Evolutionary conservation across 2,888 invertebrate genomes (phyloP).

Genomic region (Dasysyrphus tricinctus): DNA sequence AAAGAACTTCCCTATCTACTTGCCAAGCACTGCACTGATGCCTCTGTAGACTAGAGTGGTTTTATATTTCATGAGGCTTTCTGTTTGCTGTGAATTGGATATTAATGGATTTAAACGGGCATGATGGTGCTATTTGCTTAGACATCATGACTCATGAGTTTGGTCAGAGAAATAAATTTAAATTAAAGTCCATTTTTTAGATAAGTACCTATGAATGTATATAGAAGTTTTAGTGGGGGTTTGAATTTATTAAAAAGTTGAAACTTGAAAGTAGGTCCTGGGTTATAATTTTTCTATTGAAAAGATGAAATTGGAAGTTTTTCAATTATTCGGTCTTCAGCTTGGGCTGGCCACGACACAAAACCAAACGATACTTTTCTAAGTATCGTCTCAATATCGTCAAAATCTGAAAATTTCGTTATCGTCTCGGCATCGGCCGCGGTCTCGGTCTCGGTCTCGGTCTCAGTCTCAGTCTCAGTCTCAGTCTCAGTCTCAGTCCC

Average conservation of each 20-base stretch:
- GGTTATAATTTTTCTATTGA: background rate
- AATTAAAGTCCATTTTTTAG: background rate
- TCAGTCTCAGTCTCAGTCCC: too few relatives aligned
- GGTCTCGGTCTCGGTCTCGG: too few relatives aligned
- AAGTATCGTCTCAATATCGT: too few relatives aligned
- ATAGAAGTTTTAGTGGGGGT: background rate
- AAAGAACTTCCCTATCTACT: background rate
- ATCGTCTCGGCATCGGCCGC: too few relatives aligned
- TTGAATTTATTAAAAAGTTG: background rate
- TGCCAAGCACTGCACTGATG: background rate
- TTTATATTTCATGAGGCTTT: slow-evolving; percentile 8
- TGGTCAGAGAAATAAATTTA: slow-evolving; percentile 10
- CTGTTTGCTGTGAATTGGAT: slow-evolving; percentile 25
- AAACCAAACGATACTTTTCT: too few relatives aligned
- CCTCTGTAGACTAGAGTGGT: background rate
- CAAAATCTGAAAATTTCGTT: too few relatives aligned
- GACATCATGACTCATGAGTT: slow-evolving; percentile 13
- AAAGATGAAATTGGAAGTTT: background rate
- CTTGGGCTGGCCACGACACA: too few relatives aligned
- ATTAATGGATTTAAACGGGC: slow-evolving; percentile 35
- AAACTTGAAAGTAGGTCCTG: background rate
- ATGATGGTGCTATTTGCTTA: slow-evolving; percentile 30
- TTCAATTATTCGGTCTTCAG: too few relatives aligned
- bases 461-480: too few relatives aligned
- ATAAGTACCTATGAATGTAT: background rate